Evolutionary conservation across 2,888 invertebrate species (phyloP), one percentile per base, ranked within the genome.

Genomic region (Cataglyphis livida): DNA sequence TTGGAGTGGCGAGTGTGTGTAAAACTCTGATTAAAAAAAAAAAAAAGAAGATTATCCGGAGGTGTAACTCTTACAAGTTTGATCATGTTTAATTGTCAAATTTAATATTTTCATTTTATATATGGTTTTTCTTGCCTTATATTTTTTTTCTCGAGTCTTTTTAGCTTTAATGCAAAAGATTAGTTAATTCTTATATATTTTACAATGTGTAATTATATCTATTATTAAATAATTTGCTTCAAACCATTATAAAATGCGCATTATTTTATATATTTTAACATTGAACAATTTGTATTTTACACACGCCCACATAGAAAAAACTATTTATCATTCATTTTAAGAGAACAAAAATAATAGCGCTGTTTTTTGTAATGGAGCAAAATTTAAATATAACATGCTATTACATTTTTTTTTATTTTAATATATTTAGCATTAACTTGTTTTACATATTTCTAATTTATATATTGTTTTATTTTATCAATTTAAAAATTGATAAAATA

Each of bases 21-120:
- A 0, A 18, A 2, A 32, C n/a, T 15, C 32, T 5, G 10, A 64
- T 57, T 44, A 70, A 41, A 78, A 70, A 12, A 35, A 44, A 70
- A 41, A 78, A 70, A 12, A 35, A 15, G 70, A 9, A 78, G 70
- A 25, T 61, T 57, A 21, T 7, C 3, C 35, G 35, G 35, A 70
- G 78, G 44, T 70, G 78, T 44, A 44, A 35, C 61, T 21, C 35
- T 41, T 41, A 25, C 25, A 44, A 44, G 18, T 21, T 78, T 70
- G 32, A 78, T 78, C 15, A 15, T 44, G 28, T 21, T 61, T 3
- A 9, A 4, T 12, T 21, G 9, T 57, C n/a, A 57, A 2, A 5
- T 57, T 57, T 9, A 28, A 7, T 15, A 28, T 57, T 64, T 48
- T 5, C 32, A 12, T 41, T 41, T 9, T n/a, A 15, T 57, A 70